Percentiles rank a stretch among this genome's conserved stretches.
Conservation (phyloP, 2,888 invertebrate genomes). For the Aphidius colemani region DNA sequence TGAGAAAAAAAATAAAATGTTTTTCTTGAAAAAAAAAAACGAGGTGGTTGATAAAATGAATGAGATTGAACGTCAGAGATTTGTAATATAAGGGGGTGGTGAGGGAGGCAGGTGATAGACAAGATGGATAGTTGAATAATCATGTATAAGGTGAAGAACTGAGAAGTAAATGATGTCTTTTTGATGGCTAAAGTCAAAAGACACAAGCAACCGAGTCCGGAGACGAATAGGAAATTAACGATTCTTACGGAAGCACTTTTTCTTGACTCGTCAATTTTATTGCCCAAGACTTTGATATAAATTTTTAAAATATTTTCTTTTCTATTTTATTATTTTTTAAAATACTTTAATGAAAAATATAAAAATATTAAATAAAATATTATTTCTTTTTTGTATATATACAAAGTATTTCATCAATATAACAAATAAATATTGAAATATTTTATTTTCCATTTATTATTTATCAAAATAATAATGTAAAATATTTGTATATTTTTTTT, state of each 20-base stretch:
- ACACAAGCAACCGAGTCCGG: conserved; percentile 22
- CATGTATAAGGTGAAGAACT: conserved; percentile 9
- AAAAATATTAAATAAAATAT: too few relatives aligned
- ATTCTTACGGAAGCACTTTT: conserved; percentile 33
- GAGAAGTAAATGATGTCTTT: background rate
- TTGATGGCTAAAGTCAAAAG: conserved; percentile 4
- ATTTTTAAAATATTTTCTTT: too few relatives aligned
- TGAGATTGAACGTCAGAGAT: conserved; percentile 32
- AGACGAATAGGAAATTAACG: conserved; percentile 47
- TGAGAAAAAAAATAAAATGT: too few relatives aligned
- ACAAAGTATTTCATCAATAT: too few relatives aligned
- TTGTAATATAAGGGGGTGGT: conserved; percentile 18
- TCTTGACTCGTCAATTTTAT: conserved; percentile 46
- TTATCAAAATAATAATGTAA: too few relatives aligned
- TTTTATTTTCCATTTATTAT: too few relatives aligned
- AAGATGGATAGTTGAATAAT: background rate
- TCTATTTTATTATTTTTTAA: too few relatives aligned
- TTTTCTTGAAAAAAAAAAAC: conserved; percentile 10
- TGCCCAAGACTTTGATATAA: conserved; percentile 26
- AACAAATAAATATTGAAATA: too few relatives aligned
- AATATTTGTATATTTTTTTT: too few relatives aligned
- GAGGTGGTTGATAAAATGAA: conserved; percentile 32
- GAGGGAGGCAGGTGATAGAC: background rate
- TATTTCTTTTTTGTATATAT: too few relatives aligned
- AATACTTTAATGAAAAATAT: too few relatives aligned